phyloP scores from a whole-genome alignment of 2,797 vertebrate species.

The Rhincodon typus region DNA sequence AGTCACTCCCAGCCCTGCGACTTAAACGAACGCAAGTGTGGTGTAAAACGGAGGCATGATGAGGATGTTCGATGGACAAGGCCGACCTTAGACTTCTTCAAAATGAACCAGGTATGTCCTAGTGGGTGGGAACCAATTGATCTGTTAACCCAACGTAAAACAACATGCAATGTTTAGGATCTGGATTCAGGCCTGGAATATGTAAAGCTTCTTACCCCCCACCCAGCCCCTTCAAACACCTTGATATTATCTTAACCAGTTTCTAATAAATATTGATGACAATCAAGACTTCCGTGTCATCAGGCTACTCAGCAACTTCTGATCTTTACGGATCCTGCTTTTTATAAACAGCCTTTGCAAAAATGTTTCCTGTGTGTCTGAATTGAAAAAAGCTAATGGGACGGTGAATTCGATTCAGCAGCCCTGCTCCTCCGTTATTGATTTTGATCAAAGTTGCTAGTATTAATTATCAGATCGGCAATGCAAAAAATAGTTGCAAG shows the following conservation, averaged over 20 bases:
- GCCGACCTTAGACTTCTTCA: slow-evolving; percentile 75
- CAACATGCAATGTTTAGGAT: neutral
- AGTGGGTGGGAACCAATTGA: neutral
- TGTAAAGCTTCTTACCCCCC: neutral
- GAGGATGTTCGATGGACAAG: slow-evolving; percentile 68
- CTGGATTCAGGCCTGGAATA: neutral
- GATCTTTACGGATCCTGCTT: neutral
- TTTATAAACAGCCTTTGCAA: slow-evolving; percentile 7
- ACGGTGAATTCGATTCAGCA: neutral
- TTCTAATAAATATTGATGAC: neutral
- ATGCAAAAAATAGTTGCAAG: neutral
- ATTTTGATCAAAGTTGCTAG: neutral
- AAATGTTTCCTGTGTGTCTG: neutral
- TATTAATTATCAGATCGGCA: neutral
- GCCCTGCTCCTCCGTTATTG: neutral
- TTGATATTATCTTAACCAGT: neutral
- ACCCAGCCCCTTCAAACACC: no score
- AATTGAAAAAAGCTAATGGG: neutral
- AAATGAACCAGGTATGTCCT: slow-evolving; percentile 73
- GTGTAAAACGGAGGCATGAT: slow-evolving; percentile 70
- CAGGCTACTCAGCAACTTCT: neutral
- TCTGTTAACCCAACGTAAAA: neutral
- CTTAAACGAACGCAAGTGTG: slow-evolving; percentile 75
- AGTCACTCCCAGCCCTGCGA: slow-evolving; percentile 88
- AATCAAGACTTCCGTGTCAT: neutral